Evolutionary conservation across 2,888 invertebrate species (phyloP).

Genomic region (Pheosia gnoma): DNA sequence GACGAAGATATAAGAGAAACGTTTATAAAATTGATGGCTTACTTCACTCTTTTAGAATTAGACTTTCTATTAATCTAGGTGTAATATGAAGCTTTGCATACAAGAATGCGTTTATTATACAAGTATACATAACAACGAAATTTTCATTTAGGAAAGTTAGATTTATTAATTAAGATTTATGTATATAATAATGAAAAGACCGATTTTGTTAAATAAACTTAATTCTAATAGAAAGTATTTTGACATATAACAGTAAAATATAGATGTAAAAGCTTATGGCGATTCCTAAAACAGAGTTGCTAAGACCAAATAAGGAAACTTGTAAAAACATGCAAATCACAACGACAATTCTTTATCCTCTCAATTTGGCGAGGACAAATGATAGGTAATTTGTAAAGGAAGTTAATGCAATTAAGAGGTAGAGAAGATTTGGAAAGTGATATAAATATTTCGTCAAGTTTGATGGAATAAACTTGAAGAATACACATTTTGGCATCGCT

Average conservation of each 20-base stretch:
- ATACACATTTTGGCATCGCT: too few species aligned
- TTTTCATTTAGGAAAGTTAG: not conserved
- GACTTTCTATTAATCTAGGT: slow-evolving; percentile 18
- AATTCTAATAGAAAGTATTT: slow-evolving; percentile 2
- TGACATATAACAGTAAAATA: not conserved
- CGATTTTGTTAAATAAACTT: not conserved
- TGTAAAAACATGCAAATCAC: slow-evolving; percentile 7
- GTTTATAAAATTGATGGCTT: slow-evolving; percentile 7
- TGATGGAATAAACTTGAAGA: too few species aligned
- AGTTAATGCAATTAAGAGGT: slow-evolving; percentile 13
- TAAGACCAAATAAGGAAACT: slow-evolving; percentile 21
- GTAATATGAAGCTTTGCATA: not conserved
- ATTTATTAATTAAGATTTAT: not conserved
- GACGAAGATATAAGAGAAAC: slow-evolving; percentile 14
- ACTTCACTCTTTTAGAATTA: not conserved
- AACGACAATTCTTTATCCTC: slow-evolving; percentile 8
- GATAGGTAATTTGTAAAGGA: slow-evolving; percentile 12
- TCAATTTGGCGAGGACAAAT: slow-evolving; percentile 16
- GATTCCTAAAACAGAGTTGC: slow-evolving; percentile 1
- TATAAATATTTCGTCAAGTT: not conserved
- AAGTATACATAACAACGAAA: not conserved
- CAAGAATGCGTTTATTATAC: not conserved
- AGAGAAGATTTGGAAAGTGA: not conserved
- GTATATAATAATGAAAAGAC: not conserved
- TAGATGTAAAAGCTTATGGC: slow-evolving; percentile 1